A percentile compares a stretch with the other conserved stretches of the same genome.
These are phyloP conservation scores for Pipistrellus pygmaeus DNA, from an alignment of 2,797 vertebrate genomes.

Conservation along the genomic window DNA sequence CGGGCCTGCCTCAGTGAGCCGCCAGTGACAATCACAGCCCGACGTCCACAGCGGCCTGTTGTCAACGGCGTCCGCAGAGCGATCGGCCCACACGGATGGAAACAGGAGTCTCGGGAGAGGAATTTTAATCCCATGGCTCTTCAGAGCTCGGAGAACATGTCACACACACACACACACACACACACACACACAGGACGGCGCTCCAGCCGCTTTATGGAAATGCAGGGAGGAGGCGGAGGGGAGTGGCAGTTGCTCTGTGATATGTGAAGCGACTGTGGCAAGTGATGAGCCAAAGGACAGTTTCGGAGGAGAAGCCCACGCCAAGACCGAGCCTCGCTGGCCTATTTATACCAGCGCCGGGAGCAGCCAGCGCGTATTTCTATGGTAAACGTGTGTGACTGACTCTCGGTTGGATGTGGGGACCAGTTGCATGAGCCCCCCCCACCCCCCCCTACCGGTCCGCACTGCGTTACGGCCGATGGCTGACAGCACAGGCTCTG, in stretches of 20 bases:
- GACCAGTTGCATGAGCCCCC: constrained; percentile 31
- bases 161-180: constrained; percentile 5
- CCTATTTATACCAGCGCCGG: not conserved
- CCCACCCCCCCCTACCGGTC: constrained; percentile 24
- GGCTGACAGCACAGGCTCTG: not conserved
- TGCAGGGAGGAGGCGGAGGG: not conserved
- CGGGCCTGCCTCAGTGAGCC: not conserved
- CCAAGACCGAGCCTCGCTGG: not conserved
- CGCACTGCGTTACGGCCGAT: not conserved
- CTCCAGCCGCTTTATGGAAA: not conserved
- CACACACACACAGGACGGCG: constrained; percentile 28
- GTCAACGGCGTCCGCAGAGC: not conserved
- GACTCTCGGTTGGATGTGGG: constrained; percentile 55
- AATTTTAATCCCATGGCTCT: not conserved
- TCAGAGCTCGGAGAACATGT: constrained; percentile 13
- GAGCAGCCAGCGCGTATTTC: not conserved
- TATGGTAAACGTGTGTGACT: not conserved
- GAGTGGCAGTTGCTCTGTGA: not conserved
- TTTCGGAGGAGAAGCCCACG: not conserved
- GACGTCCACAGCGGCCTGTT: not conserved
- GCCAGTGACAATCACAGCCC: not conserved
- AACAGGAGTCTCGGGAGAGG: not conserved
- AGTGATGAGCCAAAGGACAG: not conserved
- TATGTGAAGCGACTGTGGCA: not conserved
- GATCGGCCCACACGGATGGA: not conserved